Conservation (phyloP, 2,888 invertebrate genomes). For the Cheilosia soror region DNA sequence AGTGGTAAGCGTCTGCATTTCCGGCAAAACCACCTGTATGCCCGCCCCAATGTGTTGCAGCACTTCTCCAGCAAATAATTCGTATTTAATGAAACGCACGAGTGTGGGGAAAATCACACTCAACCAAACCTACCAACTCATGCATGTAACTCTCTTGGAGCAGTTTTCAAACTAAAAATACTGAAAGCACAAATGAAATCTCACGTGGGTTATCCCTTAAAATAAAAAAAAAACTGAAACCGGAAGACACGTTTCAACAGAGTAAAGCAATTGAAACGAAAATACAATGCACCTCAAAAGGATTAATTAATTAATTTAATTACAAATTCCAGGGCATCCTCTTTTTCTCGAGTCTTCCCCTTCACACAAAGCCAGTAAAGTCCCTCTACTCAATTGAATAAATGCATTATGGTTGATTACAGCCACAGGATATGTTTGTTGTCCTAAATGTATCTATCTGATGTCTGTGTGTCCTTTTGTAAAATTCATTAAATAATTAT, state of each 20-base stretch:
- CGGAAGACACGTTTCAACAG: neutral
- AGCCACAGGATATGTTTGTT: constrained; percentile 41
- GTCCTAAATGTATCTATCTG: neutral
- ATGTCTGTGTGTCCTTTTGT: too few relatives aligned
- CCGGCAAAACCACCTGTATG: too few relatives aligned
- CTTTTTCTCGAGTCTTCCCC: neutral
- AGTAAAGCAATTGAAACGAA: constrained; percentile 30
- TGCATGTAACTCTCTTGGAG: too few relatives aligned
- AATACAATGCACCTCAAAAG: constrained; percentile 49
- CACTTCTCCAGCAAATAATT: too few relatives aligned
- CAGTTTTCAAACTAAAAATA: too few relatives aligned
- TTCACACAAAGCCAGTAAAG: neutral
- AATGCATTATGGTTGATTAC: constrained; percentile 57
- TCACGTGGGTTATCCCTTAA: neutral
- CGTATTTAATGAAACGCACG: too few relatives aligned
- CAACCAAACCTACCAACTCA: too few relatives aligned
- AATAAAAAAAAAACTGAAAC: too few relatives aligned
- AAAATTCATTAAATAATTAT: constrained; percentile 22
- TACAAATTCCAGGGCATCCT: constrained; percentile 53
- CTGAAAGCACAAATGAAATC: neutral
- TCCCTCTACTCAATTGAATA: constrained; percentile 41
- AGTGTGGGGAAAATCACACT: too few relatives aligned
- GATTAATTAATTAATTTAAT: constrained; percentile 69
- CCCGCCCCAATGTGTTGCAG: too few relatives aligned
- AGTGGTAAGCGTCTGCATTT: too few relatives aligned